Evolutionary conservation across 2,888 invertebrate genomes (phyloP).

Genomic region (Eulithis prunata): DNA sequence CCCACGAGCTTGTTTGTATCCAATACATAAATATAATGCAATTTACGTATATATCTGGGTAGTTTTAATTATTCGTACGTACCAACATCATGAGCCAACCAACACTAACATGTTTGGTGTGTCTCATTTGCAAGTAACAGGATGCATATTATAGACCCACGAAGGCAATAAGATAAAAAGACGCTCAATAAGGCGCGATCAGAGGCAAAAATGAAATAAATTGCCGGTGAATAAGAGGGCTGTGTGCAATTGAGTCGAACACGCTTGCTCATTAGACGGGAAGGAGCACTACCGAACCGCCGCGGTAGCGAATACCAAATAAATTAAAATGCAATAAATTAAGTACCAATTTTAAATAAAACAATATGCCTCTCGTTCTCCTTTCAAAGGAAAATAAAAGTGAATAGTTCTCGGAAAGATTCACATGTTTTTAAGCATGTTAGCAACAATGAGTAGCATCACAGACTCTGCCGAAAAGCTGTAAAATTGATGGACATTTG

Average conservation of each 20-base stretch:
- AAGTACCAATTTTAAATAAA: conserved; percentile 43
- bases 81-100: conserved; percentile 74
- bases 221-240: conserved; percentile 82
- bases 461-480: conserved; percentile 69
- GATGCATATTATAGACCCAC: conserved; percentile 82
- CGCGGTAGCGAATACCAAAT: conserved; percentile 42
- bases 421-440: conserved; percentile 62
- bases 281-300: conserved; percentile 49
- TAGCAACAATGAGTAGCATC: conserved; percentile 62
- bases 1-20: conserved; percentile 47
- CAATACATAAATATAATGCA: conserved; percentile 47
- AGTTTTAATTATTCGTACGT: conserved; percentile 73
- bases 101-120: conserved; percentile 73
- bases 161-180: conserved; percentile 83
- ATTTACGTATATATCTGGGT: conserved; percentile 40
- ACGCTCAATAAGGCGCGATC: conserved; percentile 83
- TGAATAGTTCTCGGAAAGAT: conserved; percentile 66
- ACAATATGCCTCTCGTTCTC: conserved; percentile 40
- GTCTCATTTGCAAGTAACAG: conserved; percentile 84
- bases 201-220: conserved; percentile 84
- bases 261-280: conserved; percentile 82
- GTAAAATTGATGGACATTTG: conserved; percentile 75
- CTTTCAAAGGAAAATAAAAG: conserved; percentile 55
- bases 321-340: conserved; percentile 48
- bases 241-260: conserved; percentile 83